Percentiles rank a stretch among this genome's conserved stretches.
Evolutionary conservation across 2,888 invertebrate species (phyloP).

Genomic region (Vandiemenella viatica): DNA sequence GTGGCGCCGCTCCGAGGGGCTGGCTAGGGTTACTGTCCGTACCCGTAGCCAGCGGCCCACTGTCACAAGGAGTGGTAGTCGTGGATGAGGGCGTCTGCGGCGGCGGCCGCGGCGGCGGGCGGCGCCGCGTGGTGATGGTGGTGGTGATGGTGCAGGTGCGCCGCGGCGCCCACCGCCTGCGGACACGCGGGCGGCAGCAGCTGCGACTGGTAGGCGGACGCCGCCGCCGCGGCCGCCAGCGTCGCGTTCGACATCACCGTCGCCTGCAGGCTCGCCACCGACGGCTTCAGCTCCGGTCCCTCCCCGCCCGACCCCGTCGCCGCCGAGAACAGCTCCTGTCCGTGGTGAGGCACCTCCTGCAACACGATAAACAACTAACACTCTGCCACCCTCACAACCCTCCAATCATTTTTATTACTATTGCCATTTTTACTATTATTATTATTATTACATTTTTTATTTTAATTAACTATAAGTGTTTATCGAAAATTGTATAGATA

Average conservation of each 20-base stretch:
- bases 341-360: slow-evolving; percentile 19
- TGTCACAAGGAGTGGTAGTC: slow-evolving; percentile 26
- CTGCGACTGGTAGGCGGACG: slow-evolving; percentile 2
- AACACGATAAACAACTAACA: too few relatives aligned
- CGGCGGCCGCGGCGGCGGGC: slow-evolving; percentile 11
- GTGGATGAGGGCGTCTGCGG: slow-evolving; percentile 20
- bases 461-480: too few relatives aligned
- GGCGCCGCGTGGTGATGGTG: slow-evolving; percentile 14
- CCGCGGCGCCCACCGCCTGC: slow-evolving; percentile 8
- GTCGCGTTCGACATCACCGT: slow-evolving; percentile 21
- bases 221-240: slow-evolving; percentile 15
- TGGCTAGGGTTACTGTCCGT: slow-evolving; percentile 21
- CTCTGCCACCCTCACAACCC: too few relatives aligned
- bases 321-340: slow-evolving; percentile 15
- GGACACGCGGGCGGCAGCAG: slow-evolving; percentile 14
- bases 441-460: too few relatives aligned
- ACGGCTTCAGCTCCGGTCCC: slow-evolving; percentile 17
- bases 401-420: too few relatives aligned
- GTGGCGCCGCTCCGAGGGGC: not conserved
- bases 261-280: slow-evolving; percentile 20
- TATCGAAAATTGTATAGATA: too few relatives aligned
- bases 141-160: slow-evolving; percentile 15
- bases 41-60: slow-evolving; percentile 25
- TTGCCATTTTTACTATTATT: too few relatives aligned
- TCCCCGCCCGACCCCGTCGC: not conserved